These are phyloP conservation scores for Holothuria leucospilota DNA, from an alignment of 53 echinoderm and acorn worm genomes.

Conservation along the genomic window DNA sequence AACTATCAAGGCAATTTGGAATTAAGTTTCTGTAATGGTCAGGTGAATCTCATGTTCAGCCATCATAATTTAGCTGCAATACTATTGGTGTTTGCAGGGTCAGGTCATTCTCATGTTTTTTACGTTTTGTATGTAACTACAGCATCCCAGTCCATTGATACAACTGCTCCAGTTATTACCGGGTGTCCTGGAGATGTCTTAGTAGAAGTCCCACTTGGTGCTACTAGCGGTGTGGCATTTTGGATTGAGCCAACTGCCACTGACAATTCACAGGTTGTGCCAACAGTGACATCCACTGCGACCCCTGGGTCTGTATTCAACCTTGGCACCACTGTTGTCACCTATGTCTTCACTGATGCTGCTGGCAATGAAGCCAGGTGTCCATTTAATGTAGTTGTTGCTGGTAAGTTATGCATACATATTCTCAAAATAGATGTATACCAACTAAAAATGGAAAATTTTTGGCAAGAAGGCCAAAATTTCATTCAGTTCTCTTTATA, in stretches of 20 bases:
- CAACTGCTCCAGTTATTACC: conserved; percentile 58
- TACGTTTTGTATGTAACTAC: too few relatives aligned
- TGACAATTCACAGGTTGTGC: conserved; percentile 54
- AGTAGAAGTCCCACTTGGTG: conserved; percentile 36
- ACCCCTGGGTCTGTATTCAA: conserved; percentile 32
- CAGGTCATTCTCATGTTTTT: too few relatives aligned
- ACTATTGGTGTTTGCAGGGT: too few relatives aligned
- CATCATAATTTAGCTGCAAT: too few relatives aligned
- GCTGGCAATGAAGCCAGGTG: conserved; percentile 44
- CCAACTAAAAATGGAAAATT: too few relatives aligned
- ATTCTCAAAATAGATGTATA: too few relatives aligned
- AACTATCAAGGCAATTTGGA: too few relatives aligned
- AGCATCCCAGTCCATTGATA: conserved; percentile 43
- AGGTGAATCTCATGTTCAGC: too few relatives aligned
- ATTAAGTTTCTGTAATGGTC: too few relatives aligned
- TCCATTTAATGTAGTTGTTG: conserved; percentile 26
- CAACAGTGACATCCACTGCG: conserved; percentile 2
- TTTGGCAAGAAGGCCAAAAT: too few relatives aligned
- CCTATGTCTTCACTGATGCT: conserved; percentile 47
- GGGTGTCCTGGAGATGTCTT: conserved; percentile 54
- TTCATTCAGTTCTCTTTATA: too few relatives aligned
- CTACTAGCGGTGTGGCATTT: conserved; percentile 31
- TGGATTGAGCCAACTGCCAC: conserved; percentile 71
- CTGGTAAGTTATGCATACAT: neutral
- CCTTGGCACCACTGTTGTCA: conserved; percentile 34